Base-by-base conservation (phyloP, 1,140 invertebrate species). In the Magallana angulata region DNA sequence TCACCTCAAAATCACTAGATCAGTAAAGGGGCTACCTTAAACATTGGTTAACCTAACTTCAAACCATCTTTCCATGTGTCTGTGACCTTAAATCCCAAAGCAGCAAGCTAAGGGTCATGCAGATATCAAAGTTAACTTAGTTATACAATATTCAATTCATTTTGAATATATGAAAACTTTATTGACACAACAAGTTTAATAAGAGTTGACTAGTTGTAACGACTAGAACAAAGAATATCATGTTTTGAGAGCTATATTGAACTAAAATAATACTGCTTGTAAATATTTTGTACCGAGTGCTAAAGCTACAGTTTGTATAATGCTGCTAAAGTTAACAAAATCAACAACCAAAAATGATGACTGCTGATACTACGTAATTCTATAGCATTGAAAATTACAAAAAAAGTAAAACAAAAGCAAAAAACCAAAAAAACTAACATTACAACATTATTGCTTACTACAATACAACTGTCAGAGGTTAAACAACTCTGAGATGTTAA, bases 201-300 rank as follows among this genome's bases (percentile, higher is more conserved):
- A 48, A 48, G 36, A 48, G 5, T 48, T 48, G 36, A 48, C 36
- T 48, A 48, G 36, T 48, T 48, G 36, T 48, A 48, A 48, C 36
- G 36, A 48, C 36, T 48, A 48, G 36, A 4, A 48, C 36, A 48
- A 48, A 48, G 36, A 48, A 48, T 48, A 48, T 48, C 36, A 62
- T 62, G 60, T 62, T 62, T 62, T 12, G 60, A 62, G 60, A 62
- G 60, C 12, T 62, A 62, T 62, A 16, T 62, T 62, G 12, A 11
- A 62, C 60, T 16, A 62, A 62, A 62, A 62, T 62, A 62, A 62
- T 62, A 62, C 60, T 62, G 60, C 60, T 62, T 62, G 60, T 62
- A n/a, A 62, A 62, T 62, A 62, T 62, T 62, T 16, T 62, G 60
- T 62, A 62, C 60, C 12, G 60, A 62, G 60, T n/a, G n/a, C n/a